Percentiles rank a stretch among this genome's conserved stretches.
Evolutionary conservation across 37 sponge, comb jelly and placozoan genomes (phyloP).

Genomic region (Beroe forskalii): DNA sequence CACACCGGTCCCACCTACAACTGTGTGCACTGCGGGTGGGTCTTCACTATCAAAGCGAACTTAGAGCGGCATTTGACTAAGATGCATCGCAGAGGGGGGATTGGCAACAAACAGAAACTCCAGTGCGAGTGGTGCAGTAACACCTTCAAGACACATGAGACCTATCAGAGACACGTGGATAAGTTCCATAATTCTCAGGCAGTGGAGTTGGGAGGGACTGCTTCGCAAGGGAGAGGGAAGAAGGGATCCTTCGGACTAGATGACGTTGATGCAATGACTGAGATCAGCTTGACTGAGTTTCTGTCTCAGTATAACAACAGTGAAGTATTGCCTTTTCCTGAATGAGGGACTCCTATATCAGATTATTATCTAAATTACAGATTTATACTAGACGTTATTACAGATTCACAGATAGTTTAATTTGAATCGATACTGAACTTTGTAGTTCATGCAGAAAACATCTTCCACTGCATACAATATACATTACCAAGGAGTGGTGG

Average conservation of each 20-base stretch:
- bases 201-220: not conserved
- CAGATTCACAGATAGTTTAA: too few species aligned
- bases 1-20: not conserved
- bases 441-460: too few species aligned
- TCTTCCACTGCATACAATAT: too few species aligned
- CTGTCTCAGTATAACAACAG: not conserved
- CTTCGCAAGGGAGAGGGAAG: not conserved
- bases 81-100: not conserved
- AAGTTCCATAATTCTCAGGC: constrained; percentile 20
- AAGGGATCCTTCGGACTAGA: not conserved
- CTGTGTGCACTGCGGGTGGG: not conserved
- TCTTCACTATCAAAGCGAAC: constrained; percentile 8
- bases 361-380: too few species aligned
- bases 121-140: constrained; percentile 40
- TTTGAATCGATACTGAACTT: too few species aligned
- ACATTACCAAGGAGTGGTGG: too few species aligned
- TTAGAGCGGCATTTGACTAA: constrained; percentile 10
- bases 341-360: too few species aligned
- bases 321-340: constrained; percentile 17
- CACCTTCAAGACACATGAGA: constrained; percentile 32
- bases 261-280: constrained; percentile 2
- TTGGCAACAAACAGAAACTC: not conserved
- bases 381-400: too few species aligned
- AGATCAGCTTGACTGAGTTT: constrained; percentile 56
- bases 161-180: constrained; percentile 33